Base-by-base conservation (phyloP, 2,888 invertebrate genomes). In the Chromoteleia sp. region DNA sequence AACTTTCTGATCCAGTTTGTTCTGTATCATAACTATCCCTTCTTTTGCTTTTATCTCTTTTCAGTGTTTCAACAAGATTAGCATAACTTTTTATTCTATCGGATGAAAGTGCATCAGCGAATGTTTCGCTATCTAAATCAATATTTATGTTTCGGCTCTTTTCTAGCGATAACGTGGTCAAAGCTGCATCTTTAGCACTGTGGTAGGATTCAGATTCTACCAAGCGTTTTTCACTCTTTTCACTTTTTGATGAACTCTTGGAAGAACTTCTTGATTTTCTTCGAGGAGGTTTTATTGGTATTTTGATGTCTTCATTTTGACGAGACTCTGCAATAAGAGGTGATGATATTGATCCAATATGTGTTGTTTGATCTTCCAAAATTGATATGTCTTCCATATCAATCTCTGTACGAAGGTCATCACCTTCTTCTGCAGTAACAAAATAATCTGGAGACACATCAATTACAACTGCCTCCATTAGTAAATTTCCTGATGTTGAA, bases 391-490 rank as follows among this genome's bases (percentile, higher is more conserved):
- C 97, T 89, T 97, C 97, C 81, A 97, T 93, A 84, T 96, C 97
- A 0, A 96, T 97, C 92, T 97, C 97, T 0, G 97, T 97, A 65
- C 96, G 93, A 78, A 96, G 92, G 89, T 97, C 97, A 87, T 97
- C 96, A 88, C 96, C 97, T 88, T 97, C 96, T 84, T 95, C 95
- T 1, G 95, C 95, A n/a, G 95, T 93, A 0, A 94, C 93, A 87
- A 97, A 97, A 86, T 96, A 97, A 84, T 97, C 96, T 0, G 97
- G 96, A 0, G 96, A 95, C 0, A 98, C 97, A 83, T 98, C 98
- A 63, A 98, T 97, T 10, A 98, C 95, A 21, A 97, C 96, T 0
- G 98, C 98, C 92, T 98, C 97, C 97, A 98, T 97, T 0, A 97
- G 91, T 0, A 98, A 92, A 89, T 97, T 97, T 3, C 97, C 97